Evolutionary conservation across 1,140 invertebrate genomes (phyloP).

Genomic region (Scylla paramamosain): DNA sequence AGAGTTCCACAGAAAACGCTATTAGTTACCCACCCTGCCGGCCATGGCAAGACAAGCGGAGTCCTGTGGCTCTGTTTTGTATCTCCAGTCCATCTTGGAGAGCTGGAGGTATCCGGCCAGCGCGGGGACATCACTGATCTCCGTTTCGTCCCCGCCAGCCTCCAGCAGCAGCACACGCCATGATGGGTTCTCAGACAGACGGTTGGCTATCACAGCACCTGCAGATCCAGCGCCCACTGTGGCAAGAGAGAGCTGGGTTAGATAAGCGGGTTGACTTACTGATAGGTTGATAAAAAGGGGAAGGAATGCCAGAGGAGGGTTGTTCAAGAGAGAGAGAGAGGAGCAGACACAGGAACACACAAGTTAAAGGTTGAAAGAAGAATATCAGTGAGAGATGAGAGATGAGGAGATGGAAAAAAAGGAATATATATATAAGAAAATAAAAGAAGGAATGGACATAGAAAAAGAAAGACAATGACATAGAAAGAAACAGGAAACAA

Average conservation of each 20-base stretch:
- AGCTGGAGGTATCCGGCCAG: constrained; percentile 93
- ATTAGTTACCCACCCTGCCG: no score
- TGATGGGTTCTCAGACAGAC: constrained; percentile 87
- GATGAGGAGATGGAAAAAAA: no score
- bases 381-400: no score
- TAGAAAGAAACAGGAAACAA: not conserved
- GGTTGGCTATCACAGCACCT: constrained; percentile 95
- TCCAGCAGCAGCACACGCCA: constrained; percentile 88
- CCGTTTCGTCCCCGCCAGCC: constrained; percentile 94
- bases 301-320: no score
- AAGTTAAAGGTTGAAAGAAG: no score
- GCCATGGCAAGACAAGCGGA: constrained; percentile 88
- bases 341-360: no score
- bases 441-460: no score
- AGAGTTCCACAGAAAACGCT: no score
- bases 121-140: constrained; percentile 92
- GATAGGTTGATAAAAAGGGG: not conserved
- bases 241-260: not conserved
- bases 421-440: no score
- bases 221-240: constrained; percentile 94
- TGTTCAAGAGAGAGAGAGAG: no score
- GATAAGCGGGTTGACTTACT: not conserved
- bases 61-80: constrained; percentile 93
- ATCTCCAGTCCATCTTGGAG: constrained; percentile 94
- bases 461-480: no score